Percentiles rank a stretch among this genome's conserved stretches.
phyloP scores from a whole-genome alignment of 2,113 vertebrate genomes.

The Shinisaurus crocodilurus region DNA sequence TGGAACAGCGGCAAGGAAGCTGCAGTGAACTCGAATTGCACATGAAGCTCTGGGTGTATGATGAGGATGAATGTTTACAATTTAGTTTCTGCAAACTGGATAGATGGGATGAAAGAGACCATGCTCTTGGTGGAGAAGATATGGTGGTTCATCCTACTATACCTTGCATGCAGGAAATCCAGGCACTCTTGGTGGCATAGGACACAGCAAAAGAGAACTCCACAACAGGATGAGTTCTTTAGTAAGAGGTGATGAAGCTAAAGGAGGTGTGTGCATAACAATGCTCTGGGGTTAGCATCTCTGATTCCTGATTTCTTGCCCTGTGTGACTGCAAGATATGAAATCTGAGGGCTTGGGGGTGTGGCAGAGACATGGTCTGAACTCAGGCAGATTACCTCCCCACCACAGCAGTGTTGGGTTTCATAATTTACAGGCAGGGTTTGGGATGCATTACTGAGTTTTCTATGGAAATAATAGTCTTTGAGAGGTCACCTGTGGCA shows the following conservation, averaged over 20 bases:
- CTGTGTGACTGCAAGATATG: neutral
- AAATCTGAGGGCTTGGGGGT: neutral
- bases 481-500: neutral
- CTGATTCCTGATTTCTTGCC: neutral
- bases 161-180: neutral
- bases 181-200: neutral
- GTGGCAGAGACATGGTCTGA: neutral
- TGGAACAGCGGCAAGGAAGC: slow-evolving; percentile 86
- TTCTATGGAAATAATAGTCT: neutral
- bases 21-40: slow-evolving; percentile 81
- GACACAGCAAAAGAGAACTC: neutral
- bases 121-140: neutral
- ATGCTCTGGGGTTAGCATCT: neutral
- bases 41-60: slow-evolving; percentile 90
- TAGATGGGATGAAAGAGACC: neutral
- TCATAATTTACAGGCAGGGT: neutral
- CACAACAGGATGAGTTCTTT: neutral
- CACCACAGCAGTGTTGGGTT: neutral
- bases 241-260: neutral
- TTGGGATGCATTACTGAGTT: neutral
- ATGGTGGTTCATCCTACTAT: neutral
- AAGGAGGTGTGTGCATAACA: neutral
- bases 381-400: neutral
- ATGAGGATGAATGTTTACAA: slow-evolving; percentile 52
- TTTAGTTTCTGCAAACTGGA: neutral